Evolutionary conservation across 2,888 invertebrate species (phyloP), one percentile per base, ranked within the genome.

Genomic region (Agriopis leucophaearia): DNA sequence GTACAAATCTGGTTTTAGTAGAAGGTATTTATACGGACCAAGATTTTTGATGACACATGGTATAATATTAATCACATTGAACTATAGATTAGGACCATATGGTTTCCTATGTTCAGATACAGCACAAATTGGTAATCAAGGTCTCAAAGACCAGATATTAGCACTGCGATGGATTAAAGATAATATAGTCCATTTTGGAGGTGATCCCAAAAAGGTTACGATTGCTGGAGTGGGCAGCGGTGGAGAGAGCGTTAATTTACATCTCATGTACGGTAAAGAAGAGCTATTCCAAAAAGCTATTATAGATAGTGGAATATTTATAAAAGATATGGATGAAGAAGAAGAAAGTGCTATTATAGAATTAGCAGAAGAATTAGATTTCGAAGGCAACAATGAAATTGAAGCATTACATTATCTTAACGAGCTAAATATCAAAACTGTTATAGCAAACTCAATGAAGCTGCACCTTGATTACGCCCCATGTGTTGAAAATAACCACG

Each of bases 91-190:
- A 1, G 85, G 84, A 0, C 79, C 82, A 1, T 86, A 83, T 35
- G 85, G 85, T 8, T 85, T 84, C 64, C 75, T 85, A 74, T 87
- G 87, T 36, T 66, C 82, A 3, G 78, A 81, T 55, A 75, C 70
- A 15, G 76, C 80, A 0, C 76, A 78, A 18, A 71, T 82, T 0
- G 85, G 86, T 5, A 87, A 87, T 56, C 78, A 79, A 73, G 82
- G 80, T 1, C 48, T 82, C 2, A 82, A 81, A 63, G 83, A 83
- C 64, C 81, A 82, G 64, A 27, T 78, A 7, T 15, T 71, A 9
- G 83, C 80, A 35, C 44, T 83, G 9, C 69, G 69, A 63, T 83
- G 83, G 83, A 55, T 82, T 8, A 77, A 71, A 51, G 64, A 80
- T 6, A 82, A 83, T 61, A 82, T 83, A 47, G 75, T 58, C 7